Evolutionary conservation across 2,113 vertebrate genomes (phyloP).

Genomic region (Gallinago undulata): DNA sequence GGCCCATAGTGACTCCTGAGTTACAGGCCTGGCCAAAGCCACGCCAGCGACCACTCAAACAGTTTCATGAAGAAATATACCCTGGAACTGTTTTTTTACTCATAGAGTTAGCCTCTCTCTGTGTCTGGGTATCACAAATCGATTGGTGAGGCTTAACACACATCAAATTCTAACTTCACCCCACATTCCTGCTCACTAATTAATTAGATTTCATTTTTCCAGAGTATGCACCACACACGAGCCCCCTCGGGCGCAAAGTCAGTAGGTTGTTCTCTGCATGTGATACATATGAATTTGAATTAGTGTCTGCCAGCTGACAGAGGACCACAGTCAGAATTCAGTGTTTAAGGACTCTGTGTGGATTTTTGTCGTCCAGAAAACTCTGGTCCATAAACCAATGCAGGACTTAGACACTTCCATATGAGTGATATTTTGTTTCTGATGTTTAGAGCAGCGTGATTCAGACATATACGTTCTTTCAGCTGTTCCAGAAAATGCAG

Average conservation of each 20-base stretch:
- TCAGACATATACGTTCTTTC: not conserved
- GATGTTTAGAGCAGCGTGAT: not conserved
- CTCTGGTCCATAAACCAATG: not conserved
- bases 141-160: not conserved
- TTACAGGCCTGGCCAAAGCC: not conserved
- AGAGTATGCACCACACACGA: not conserved
- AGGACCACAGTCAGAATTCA: not conserved
- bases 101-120: not conserved
- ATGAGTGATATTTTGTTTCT: not conserved
- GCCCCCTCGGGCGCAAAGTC: not conserved
- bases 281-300: not conserved
- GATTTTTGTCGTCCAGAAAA: not conserved
- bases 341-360: not conserved
- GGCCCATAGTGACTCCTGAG: not conserved
- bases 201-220: not conserved
- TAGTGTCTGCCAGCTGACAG: not conserved
- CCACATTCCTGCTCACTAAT: not conserved
- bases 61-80: not conserved
- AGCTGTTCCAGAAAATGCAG: not conserved
- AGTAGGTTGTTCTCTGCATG: not conserved
- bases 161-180: not conserved
- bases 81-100: not conserved
- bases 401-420: not conserved
- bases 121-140: not conserved
- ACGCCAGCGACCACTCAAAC: fast-evolving